These are phyloP conservation scores for Ophion obscuratus DNA, from an alignment of 2,888 invertebrate species.

Conservation along the genomic window DNA sequence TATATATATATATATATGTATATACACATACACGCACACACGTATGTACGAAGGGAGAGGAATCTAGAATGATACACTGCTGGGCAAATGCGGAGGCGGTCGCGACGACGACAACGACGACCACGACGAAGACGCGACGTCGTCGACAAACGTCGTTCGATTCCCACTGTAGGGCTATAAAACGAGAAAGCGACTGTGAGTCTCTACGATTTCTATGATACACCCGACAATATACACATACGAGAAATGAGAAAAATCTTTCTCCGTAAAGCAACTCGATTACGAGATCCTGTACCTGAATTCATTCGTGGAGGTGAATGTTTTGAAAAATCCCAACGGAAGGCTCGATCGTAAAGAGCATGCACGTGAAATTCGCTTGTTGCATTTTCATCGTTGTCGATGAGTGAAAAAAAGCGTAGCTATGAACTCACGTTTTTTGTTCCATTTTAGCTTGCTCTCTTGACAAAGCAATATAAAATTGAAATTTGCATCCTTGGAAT, in stretches of 20 bases:
- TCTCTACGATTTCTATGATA: slow-evolving; percentile 52
- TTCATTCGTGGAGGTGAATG: neutral
- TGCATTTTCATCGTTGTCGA: no score
- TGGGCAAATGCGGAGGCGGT: slow-evolving; percentile 69
- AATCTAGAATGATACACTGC: slow-evolving; percentile 52
- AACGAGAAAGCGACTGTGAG: slow-evolving; percentile 77
- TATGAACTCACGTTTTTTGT: no score
- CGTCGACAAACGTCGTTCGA: slow-evolving; percentile 54
- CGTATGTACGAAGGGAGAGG: slow-evolving; percentile 41
- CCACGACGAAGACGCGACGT: slow-evolving; percentile 19
- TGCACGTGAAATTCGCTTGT: no score
- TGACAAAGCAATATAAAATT: neutral
- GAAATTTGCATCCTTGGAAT: neutral
- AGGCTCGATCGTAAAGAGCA: neutral
- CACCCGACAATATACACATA: slow-evolving; percentile 35
- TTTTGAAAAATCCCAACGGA: neutral
- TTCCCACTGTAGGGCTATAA: slow-evolving; percentile 77
- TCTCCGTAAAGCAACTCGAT: neutral
- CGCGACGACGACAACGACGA: slow-evolving; percentile 20
- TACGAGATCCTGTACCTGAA: slow-evolving; percentile 5
- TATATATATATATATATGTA: no score
- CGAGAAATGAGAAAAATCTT: slow-evolving; percentile 33
- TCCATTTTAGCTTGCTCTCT: neutral
- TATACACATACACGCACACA: no score
- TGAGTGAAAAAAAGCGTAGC: no score